phyloP scores from a whole-genome alignment of 2,797 vertebrate species.

The Coilia nasus region DNA sequence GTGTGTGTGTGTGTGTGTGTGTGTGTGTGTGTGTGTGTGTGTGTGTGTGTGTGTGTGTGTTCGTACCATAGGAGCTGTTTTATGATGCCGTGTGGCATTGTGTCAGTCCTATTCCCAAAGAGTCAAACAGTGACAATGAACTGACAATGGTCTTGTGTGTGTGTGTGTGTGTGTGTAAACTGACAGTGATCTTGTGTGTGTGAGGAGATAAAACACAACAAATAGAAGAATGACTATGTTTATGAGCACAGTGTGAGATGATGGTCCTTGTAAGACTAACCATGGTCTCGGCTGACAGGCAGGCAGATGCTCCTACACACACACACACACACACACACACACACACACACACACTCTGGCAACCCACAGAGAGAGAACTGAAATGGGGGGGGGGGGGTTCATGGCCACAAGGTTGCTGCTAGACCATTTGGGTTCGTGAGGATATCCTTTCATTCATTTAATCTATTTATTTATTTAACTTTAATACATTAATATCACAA shows the following conservation, averaged over 20 bases:
- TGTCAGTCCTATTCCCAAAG: conserved; percentile 9
- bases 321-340: too few relatives aligned
- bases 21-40: conserved; percentile 22
- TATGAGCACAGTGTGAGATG: background rate
- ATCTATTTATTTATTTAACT: too few relatives aligned
- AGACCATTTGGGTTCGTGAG: too few relatives aligned
- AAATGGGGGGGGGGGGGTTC: too few relatives aligned
- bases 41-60: background rate
- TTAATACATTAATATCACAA: too few relatives aligned
- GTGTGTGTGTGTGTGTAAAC: conserved; percentile 3
- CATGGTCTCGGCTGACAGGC: background rate
- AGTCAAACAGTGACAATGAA: background rate
- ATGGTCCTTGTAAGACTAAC: background rate
- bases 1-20: background rate
- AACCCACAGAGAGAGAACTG: too few relatives aligned
- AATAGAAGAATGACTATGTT: background rate
- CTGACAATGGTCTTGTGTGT: background rate
- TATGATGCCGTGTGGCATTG: conserved; percentile 43
- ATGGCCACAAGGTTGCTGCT: too few relatives aligned
- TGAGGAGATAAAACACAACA: background rate
- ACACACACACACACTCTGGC: too few relatives aligned
- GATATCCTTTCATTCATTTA: too few relatives aligned
- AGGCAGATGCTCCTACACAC: background rate
- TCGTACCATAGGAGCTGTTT: conserved; percentile 28
- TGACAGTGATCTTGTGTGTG: background rate